phyloP scores from a whole-genome alignment of 2,113 vertebrate genomes.

The Antechinus flavipes region DNA sequence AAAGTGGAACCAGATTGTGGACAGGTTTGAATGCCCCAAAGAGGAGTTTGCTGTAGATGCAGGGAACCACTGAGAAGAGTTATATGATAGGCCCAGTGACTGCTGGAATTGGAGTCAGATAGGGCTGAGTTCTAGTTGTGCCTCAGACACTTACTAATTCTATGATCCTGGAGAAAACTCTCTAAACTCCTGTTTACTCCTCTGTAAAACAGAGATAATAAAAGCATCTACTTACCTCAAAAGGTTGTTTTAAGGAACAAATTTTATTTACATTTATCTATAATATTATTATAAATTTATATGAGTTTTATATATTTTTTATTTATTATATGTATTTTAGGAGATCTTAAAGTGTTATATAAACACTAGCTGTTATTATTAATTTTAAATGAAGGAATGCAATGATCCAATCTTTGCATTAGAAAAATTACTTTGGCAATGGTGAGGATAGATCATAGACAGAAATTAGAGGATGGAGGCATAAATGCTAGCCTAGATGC shows the following conservation, averaged over 20 bases:
- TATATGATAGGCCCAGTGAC: background rate
- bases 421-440: background rate
- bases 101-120: background rate
- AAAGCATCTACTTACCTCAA: background rate
- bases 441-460: background rate
- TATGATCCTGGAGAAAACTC: background rate
- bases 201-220: background rate
- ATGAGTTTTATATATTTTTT: no score
- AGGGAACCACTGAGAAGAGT: background rate
- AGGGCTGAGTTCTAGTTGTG: background rate
- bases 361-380: background rate
- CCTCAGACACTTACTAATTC: background rate
- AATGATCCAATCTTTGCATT: background rate
- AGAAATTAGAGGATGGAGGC: background rate
- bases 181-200: background rate
- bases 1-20: background rate
- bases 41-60: background rate
- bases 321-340: background rate
- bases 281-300: no score
- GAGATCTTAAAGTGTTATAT: background rate
- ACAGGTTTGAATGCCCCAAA: background rate
- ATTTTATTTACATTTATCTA: background rate
- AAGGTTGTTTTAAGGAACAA: background rate
- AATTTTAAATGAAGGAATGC: background rate
- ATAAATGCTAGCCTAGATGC: background rate